Percentiles rank a stretch among this genome's conserved stretches.
phyloP scores from a whole-genome alignment of 1,140 invertebrate species.

The Bombus turneri region DNA sequence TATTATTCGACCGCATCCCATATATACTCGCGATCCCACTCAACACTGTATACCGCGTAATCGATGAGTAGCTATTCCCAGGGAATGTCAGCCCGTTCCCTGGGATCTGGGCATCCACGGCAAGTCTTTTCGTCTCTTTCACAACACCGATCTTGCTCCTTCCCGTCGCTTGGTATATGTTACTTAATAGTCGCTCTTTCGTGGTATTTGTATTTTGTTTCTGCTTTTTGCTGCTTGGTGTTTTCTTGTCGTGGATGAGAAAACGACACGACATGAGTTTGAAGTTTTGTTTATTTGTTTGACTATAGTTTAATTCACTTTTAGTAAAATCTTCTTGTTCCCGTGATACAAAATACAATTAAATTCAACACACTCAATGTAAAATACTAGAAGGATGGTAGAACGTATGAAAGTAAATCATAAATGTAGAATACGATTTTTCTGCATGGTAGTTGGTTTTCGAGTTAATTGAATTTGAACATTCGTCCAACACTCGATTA shows the following conservation, averaged over 20 bases:
- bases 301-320: not conserved
- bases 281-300: no score
- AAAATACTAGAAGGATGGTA: not conserved
- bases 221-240: no score
- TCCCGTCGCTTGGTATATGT: no score
- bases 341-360: not conserved
- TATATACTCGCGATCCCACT: conserved; percentile 38
- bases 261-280: no score
- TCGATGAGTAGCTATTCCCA: conserved; percentile 60
- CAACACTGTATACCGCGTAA: conserved; percentile 52
- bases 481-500: not conserved
- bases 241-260: no score
- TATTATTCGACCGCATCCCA: conserved; percentile 62
- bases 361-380: not conserved
- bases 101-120: conserved; percentile 20
- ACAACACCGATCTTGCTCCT: no score
- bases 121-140: no score
- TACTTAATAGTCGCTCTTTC: no score
- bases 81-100: conserved; percentile 38
- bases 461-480: not conserved
- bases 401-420: not conserved
- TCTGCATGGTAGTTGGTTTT: not conserved
- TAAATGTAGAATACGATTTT: not conserved
- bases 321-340: not conserved
- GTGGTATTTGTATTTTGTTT: no score